Percentiles rank a stretch among this genome's conserved stretches.
Evolutionary conservation across 2,888 invertebrate genomes (phyloP).

Genomic region (Cheilosia soror): DNA sequence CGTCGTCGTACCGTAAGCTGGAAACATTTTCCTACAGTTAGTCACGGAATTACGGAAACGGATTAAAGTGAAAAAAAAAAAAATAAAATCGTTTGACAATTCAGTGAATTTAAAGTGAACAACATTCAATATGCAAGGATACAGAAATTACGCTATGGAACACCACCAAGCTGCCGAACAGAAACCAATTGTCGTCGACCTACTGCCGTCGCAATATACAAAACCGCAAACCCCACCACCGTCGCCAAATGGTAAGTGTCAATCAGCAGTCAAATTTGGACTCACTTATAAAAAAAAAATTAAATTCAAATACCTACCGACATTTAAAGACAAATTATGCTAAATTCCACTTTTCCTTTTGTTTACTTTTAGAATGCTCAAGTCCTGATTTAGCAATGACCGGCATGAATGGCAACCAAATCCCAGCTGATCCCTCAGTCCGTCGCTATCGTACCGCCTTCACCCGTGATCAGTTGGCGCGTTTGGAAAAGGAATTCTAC

Average conservation of each 20-base stretch:
- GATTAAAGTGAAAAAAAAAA: constrained; percentile 40
- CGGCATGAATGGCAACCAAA: constrained; percentile 81
- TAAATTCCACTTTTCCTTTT: not conserved
- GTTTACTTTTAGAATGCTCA: constrained; percentile 82
- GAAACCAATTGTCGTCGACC: constrained; percentile 86
- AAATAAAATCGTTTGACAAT: constrained; percentile 3
- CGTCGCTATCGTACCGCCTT: constrained; percentile 98
- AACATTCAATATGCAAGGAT: constrained; percentile 83
- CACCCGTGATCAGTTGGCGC: constrained; percentile 95
- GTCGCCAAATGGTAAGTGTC: constrained; percentile 84
- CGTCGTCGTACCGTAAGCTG: not conserved
- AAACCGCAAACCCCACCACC: constrained; percentile 84
- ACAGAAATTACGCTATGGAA: constrained; percentile 83
- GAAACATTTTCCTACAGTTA: constrained; percentile 11
- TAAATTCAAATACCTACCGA: not conserved
- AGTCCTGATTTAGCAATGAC: constrained; percentile 82
- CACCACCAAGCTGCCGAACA: constrained; percentile 80
- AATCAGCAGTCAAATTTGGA: not conserved
- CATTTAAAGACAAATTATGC: not conserved
- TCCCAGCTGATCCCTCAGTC: constrained; percentile 87
- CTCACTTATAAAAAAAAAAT: not conserved
- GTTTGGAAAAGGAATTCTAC: constrained; percentile 97
- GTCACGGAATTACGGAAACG: constrained; percentile 36
- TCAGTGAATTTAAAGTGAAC: constrained; percentile 39
- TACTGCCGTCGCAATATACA: constrained; percentile 86